Percentiles rank a stretch among this genome's conserved stretches.
These are phyloP conservation scores for Anseranas semipalmata DNA, from an alignment of 2,113 vertebrate genomes.

Conservation along the genomic window DNA sequence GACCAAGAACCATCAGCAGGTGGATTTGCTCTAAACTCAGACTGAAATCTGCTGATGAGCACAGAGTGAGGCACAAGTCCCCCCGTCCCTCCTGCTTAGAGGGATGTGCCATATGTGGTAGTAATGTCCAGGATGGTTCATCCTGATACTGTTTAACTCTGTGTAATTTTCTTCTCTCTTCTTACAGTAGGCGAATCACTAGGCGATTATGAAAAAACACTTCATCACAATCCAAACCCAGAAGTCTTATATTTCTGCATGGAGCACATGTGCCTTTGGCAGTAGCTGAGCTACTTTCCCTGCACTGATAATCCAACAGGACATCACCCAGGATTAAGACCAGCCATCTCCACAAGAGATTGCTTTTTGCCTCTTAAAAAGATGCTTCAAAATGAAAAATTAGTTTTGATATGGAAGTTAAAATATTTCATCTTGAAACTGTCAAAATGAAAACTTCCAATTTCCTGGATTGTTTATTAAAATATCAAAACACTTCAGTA, in stretches of 20 bases:
- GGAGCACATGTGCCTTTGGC: neutral
- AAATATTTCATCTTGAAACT: slow-evolving; percentile 35
- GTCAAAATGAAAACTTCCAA: slow-evolving; percentile 10
- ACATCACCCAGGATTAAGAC: neutral
- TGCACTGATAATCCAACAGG: neutral
- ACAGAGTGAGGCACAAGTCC: neutral
- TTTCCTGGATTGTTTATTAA: slow-evolving; percentile 58
- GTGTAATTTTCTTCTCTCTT: neutral
- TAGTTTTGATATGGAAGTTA: slow-evolving; percentile 24
- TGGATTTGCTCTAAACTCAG: neutral
- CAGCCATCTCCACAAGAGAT: neutral
- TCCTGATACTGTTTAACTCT: neutral
- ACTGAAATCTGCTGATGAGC: neutral
- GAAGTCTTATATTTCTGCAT: neutral
- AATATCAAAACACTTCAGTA: neutral
- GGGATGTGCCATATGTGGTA: fast-evolving
- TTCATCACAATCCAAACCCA: neutral
- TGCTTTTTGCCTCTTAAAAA: neutral
- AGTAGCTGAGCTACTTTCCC: neutral
- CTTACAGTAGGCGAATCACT: no score
- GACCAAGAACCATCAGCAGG: neutral
- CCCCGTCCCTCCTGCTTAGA: neutral
- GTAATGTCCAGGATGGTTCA: neutral
- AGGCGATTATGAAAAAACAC: neutral
- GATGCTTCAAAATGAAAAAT: slow-evolving; percentile 37